These are phyloP conservation scores for Tridacna gigas DNA, from an alignment of 2,888 invertebrate species.

Conservation along the genomic window DNA sequence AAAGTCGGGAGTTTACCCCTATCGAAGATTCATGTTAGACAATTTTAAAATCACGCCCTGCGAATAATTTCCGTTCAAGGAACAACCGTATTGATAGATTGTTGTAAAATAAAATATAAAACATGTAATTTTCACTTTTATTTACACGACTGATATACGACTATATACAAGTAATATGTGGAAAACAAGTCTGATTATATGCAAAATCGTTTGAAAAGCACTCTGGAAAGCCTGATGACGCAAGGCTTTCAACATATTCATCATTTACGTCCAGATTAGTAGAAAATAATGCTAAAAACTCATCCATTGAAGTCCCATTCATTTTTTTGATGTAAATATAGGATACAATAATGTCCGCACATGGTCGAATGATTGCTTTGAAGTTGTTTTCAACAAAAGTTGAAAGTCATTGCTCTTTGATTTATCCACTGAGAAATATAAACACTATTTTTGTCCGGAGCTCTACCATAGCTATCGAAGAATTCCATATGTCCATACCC, in stretches of 20 bases:
- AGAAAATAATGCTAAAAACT: slow-evolving; percentile 31
- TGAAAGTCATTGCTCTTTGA: not conserved
- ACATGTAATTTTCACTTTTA: not conserved
- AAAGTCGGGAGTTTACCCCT: not conserved
- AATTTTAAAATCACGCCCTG: slow-evolving; percentile 8
- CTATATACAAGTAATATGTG: not conserved
- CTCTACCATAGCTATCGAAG: slow-evolving; percentile 32
- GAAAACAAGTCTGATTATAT: slow-evolving; percentile 29
- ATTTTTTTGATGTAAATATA: slow-evolving; percentile 33
- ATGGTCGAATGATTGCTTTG: slow-evolving; percentile 29
- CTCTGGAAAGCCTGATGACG: not conserved
- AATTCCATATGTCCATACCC: slow-evolving; percentile 25
- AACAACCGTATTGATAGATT: not conserved
- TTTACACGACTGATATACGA: not conserved
- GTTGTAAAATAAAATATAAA: not conserved
- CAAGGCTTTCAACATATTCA: slow-evolving; percentile 8
- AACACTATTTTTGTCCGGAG: slow-evolving; percentile 21
- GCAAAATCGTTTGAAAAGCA: slow-evolving; percentile 25
- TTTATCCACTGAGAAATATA: slow-evolving; percentile 22
- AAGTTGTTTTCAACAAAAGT: slow-evolving; percentile 7
- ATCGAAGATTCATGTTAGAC: not conserved
- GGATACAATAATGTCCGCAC: slow-evolving; percentile 44
- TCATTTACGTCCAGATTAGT: slow-evolving; percentile 20
- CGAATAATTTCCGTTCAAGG: not conserved
- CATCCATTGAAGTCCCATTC: slow-evolving; percentile 8